Evolutionary conservation across 2,888 invertebrate genomes (phyloP).

Genomic region (Machimus atricapillus): DNA sequence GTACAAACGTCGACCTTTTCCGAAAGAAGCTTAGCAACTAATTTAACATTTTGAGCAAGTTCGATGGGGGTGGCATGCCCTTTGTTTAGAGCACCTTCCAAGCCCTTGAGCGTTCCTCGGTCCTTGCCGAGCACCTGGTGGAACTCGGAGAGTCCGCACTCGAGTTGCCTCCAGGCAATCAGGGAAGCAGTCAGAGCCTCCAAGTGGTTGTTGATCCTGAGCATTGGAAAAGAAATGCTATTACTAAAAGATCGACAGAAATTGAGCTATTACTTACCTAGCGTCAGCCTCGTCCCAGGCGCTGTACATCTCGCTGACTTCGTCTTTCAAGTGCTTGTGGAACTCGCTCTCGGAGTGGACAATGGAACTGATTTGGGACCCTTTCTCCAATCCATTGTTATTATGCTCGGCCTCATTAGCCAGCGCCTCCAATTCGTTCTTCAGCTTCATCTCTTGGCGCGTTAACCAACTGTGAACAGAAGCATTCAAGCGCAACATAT

Average conservation of each 20-base stretch:
- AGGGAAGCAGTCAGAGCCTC: conserved; percentile 75
- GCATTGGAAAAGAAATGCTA: conserved; percentile 25
- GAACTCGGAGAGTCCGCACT: conserved; percentile 76
- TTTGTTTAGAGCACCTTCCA: conserved; percentile 60
- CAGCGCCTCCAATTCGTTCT: conserved; percentile 55
- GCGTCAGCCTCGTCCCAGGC: conserved; percentile 74
- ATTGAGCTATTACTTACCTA: conserved; percentile 64
- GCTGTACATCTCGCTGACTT: conserved; percentile 74
- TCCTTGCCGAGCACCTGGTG: conserved; percentile 79
- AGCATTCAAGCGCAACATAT: conserved; percentile 63
- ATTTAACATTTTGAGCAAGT: conserved; percentile 61
- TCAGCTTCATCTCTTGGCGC: conserved; percentile 60
- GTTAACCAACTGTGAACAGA: conserved; percentile 64
- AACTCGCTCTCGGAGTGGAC: conserved; percentile 60
- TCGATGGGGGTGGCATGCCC: conserved; percentile 59
- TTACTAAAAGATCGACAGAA: background rate
- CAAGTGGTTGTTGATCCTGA: conserved; percentile 75
- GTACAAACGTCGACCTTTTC: conserved; percentile 62
- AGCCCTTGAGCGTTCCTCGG: conserved; percentile 60
- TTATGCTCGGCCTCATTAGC: conserved; percentile 50
- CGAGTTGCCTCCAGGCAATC: conserved; percentile 78
- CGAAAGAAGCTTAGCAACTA: conserved; percentile 61
- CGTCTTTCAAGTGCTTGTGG: conserved; percentile 68
- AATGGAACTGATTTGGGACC: conserved; percentile 51
- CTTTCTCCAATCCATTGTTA: conserved; percentile 47